Percentiles rank a stretch among this genome's conserved stretches.
These are phyloP conservation scores for Tinamus guttatus DNA, from an alignment of 2,113 vertebrate species.

Conservation along the genomic window DNA sequence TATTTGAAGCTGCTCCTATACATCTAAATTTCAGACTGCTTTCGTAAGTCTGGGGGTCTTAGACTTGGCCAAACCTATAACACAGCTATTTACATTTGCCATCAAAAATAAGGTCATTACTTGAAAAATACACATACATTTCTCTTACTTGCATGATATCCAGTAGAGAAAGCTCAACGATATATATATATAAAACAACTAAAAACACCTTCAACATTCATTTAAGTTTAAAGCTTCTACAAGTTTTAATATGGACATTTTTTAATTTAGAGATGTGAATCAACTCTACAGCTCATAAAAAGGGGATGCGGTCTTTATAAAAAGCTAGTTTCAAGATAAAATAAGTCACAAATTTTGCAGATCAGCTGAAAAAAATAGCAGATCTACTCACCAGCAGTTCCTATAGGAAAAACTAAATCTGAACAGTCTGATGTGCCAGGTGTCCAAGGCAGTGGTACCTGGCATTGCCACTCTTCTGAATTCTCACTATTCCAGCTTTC, in stretches of 20 bases:
- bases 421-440: not conserved
- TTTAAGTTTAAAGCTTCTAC: not conserved
- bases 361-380: not conserved
- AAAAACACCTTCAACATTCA: not conserved
- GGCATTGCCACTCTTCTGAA: not conserved
- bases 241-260: not conserved
- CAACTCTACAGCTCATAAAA: not conserved
- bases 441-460: not conserved
- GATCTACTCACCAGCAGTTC: not conserved
- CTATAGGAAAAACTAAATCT: not conserved
- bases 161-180: not conserved
- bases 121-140: not conserved
- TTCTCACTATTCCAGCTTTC: not conserved
- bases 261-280: not conserved
- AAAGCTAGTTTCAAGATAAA: not conserved
- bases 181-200: not conserved
- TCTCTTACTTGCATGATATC: not conserved
- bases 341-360: not conserved
- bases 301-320: not conserved
- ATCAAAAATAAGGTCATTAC: not conserved
- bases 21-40: not conserved
- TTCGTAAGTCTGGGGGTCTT: constrained; percentile 5
- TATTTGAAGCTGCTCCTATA: not conserved
- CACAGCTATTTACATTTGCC: not conserved
- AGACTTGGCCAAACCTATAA: not conserved